phyloP scores from a whole-genome alignment of 2,113 vertebrate genomes.

The Oriolus oriolus region DNA sequence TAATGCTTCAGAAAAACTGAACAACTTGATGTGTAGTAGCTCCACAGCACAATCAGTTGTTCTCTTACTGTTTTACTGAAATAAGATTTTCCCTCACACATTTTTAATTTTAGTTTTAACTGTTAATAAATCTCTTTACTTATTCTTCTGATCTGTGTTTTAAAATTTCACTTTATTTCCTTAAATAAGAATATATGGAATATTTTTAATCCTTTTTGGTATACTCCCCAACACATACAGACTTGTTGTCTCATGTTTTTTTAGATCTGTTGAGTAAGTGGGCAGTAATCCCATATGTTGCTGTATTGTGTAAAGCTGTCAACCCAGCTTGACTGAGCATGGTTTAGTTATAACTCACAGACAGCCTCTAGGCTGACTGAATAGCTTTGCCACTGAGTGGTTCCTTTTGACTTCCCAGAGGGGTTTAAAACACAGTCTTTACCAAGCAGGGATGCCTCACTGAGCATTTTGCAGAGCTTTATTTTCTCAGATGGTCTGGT shows the following conservation, averaged over 20 bases:
- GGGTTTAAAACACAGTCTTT: background rate
- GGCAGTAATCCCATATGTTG: background rate
- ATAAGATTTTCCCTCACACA: background rate
- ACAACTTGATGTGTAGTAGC: background rate
- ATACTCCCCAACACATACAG: background rate
- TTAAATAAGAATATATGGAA: background rate
- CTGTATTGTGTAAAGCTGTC: background rate
- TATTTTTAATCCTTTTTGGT: background rate
- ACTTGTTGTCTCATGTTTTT: background rate
- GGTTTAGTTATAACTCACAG: background rate
- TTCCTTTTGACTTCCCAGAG: constrained; percentile 4
- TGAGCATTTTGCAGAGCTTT: constrained; percentile 13
- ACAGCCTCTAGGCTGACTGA: background rate
- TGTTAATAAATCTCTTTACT: background rate
- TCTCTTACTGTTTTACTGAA: background rate
- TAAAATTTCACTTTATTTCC: background rate
- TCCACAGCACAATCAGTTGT: background rate
- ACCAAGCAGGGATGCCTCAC: background rate
- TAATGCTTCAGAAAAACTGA: background rate
- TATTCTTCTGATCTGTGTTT: background rate
- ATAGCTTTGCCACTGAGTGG: background rate
- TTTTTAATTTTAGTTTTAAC: background rate
- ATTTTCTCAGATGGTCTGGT: constrained; percentile 36
- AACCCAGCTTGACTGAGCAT: background rate
- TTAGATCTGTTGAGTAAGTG: background rate